Conservation (phyloP, 1,140 invertebrate genomes). For the Sogatella furcifera region DNA sequence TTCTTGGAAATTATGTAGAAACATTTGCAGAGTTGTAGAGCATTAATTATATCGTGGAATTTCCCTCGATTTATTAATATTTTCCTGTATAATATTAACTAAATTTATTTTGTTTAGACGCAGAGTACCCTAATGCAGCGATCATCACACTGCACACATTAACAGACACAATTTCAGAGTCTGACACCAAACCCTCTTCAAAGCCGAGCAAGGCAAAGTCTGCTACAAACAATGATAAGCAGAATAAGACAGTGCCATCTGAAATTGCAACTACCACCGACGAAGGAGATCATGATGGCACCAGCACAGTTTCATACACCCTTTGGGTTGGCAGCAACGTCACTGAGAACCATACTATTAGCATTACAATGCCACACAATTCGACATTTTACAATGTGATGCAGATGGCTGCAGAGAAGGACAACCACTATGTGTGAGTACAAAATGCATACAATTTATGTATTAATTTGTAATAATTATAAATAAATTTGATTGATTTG, state of each 20-base stretch:
- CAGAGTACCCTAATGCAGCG: not conserved
- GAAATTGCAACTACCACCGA: not conserved
- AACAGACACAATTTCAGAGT: not conserved
- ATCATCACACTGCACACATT: slow-evolving; percentile 7
- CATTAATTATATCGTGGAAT: no score
- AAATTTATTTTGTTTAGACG: not conserved
- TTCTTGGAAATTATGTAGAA: no score
- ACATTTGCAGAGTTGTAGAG: no score
- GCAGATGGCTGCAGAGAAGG: slow-evolving; percentile 68
- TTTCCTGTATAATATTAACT: no score
- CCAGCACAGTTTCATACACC: slow-evolving; percentile 66
- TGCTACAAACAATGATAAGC: not conserved
- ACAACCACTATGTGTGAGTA: slow-evolving; percentile 35
- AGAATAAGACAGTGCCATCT: not conserved
- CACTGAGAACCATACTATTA: slow-evolving; percentile 58
- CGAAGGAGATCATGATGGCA: not conserved
- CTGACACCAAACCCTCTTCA: not conserved
- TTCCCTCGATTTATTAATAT: no score
- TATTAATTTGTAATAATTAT: no score
- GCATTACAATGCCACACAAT: slow-evolving; percentile 53
- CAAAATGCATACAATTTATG: no score
- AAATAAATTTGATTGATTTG: no score
- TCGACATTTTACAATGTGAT: slow-evolving; percentile 77
- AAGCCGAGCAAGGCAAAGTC: not conserved
- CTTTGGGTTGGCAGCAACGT: slow-evolving; percentile 77